Conservation (phyloP, 2,113 vertebrate genomes). For the Crocuta crocuta region DNA sequence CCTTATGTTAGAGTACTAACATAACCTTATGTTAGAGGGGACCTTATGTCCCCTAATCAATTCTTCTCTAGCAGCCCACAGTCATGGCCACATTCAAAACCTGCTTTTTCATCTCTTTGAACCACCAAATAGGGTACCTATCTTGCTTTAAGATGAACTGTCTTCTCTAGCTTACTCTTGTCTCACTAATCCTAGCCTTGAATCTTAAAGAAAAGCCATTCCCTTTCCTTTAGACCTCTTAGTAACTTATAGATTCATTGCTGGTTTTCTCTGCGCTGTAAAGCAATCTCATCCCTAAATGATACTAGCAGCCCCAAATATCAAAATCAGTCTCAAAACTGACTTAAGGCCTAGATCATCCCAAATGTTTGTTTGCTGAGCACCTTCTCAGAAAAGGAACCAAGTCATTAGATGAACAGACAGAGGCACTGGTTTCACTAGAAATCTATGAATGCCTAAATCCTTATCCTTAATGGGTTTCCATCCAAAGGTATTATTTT, state of each 20-base stretch:
- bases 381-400: not conserved
- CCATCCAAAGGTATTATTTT: conserved; percentile 45
- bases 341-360: not conserved
- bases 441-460: not conserved
- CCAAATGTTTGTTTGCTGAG: not conserved
- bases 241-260: not conserved
- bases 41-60: not conserved
- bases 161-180: not conserved
- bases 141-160: not conserved
- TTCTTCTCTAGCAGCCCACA: not conserved
- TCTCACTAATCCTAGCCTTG: conserved; percentile 4
- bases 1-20: no score
- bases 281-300: not conserved
- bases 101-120: not conserved
- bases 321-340: conserved; percentile 3
- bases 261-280: not conserved
- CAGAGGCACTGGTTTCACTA: not conserved
- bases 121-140: not conserved
- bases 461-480: not conserved
- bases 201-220: not conserved
- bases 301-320: not conserved
- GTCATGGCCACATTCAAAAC: not conserved
- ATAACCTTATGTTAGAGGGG: no score
- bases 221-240: not conserved
- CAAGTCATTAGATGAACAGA: not conserved